These are phyloP conservation scores for Motacilla alba DNA, from an alignment of 2,113 vertebrate genomes.

Conservation along the genomic window DNA sequence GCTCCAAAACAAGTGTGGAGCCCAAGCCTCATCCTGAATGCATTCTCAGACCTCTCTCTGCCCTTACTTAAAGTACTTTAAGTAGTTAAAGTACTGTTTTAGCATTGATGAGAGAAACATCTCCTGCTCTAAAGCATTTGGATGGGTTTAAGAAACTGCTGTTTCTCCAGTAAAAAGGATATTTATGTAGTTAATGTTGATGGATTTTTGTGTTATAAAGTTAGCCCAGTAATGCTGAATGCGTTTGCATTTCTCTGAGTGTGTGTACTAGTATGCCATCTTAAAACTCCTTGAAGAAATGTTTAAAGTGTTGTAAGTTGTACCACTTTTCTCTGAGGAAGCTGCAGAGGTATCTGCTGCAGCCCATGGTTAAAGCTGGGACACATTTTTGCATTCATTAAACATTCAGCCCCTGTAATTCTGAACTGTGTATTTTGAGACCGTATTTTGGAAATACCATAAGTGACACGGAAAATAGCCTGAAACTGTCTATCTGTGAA, in stretches of 20 bases:
- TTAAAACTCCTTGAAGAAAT: not conserved
- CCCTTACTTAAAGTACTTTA: accelerated
- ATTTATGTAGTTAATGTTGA: not conserved
- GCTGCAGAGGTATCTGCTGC: not conserved
- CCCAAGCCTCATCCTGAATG: not conserved
- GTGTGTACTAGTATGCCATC: not conserved
- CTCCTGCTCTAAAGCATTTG: not conserved
- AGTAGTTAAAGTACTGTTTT: not conserved
- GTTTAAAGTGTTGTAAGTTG: not conserved
- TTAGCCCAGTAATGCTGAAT: not conserved
- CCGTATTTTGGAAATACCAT: not conserved
- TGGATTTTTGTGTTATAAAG: not conserved
- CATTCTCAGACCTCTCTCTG: not conserved
- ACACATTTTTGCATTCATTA: not conserved
- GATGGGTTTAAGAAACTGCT: not conserved
- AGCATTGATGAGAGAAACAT: not conserved
- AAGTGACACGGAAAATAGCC: not conserved
- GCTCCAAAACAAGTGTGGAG: not conserved
- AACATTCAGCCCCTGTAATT: not conserved
- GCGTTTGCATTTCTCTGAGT: not conserved
- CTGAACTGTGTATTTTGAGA: not conserved
- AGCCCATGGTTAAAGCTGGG: not conserved
- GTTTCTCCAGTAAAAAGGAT: not conserved
- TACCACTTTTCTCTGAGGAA: not conserved
- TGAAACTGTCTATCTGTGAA: not conserved